Evolutionary conservation across 2,797 vertebrate genomes (phyloP).

Genomic region (Harpagifer antarcticus): DNA sequence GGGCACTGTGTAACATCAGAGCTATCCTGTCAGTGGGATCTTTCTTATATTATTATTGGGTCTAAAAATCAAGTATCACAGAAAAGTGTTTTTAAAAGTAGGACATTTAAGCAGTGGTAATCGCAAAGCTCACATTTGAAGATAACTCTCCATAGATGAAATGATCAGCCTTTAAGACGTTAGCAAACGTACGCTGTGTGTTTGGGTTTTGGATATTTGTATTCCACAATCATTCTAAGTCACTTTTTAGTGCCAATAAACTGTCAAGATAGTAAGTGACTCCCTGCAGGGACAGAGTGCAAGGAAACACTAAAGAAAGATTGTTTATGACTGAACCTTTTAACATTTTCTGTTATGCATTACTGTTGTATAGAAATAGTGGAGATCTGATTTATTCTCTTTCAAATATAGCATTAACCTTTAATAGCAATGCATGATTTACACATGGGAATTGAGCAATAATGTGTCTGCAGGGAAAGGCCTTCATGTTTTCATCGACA

Average conservation of each 20-base stretch:
- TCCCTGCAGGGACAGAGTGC: constrained; percentile 4
- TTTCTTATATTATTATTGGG: no score
- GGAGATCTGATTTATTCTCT: not conserved
- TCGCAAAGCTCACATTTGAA: constrained; percentile 6
- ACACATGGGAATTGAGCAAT: not conserved
- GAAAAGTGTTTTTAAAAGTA: constrained; percentile 2
- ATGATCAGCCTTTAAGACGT: not conserved
- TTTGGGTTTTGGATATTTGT: constrained; percentile 16
- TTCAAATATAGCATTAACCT: not conserved
- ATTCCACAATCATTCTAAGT: constrained; percentile 5
- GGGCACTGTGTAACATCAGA: no score
- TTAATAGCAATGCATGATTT: constrained; percentile 8
- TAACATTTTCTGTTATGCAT: constrained; percentile 7
- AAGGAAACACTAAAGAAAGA: constrained; percentile 10
- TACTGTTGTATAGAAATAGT: not conserved
- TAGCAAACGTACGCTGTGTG: not conserved
- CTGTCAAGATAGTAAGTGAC: constrained; percentile 15
- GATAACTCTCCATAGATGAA: constrained; percentile 4
- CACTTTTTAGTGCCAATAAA: constrained; percentile 18
- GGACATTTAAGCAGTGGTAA: constrained; percentile 6
- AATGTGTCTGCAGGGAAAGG: not conserved
- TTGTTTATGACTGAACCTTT: constrained; percentile 30
- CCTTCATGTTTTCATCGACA: not conserved
- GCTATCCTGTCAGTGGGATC: no score
- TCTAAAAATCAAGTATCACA: constrained; percentile 2